Base-by-base conservation (phyloP, 2,113 vertebrate species). In the Lepus europaeus region DNA sequence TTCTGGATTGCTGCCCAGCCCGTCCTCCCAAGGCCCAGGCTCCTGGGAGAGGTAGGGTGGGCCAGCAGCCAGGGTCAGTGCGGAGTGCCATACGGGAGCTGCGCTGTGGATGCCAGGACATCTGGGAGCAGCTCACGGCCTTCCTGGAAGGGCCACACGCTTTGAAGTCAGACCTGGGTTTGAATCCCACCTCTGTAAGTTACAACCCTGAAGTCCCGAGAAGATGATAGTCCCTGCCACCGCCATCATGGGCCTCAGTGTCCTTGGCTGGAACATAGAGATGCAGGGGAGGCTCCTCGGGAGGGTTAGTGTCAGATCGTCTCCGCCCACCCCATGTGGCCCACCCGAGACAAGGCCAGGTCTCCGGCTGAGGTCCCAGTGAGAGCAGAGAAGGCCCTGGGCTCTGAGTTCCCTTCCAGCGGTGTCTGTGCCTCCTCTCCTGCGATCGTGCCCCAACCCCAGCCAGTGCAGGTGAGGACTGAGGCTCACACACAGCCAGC, bases 101-200 rank as follows among this genome's bases (percentile, higher is more conserved):
- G 1, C 9, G 0, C 33, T 2, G 7, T 20, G 31, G 74, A 56
- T 1, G 0, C 31, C 2, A 4, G 45, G 69, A 66, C 33, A 14
- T 13, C 45, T 31, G 39, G 73, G 29, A 72, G 27, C 29, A 4
- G 39, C 5, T 49, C 0, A 1, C 9, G 13, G 63, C 22, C 74
- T 82, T 74, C 51, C 61, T 66, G 80, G 49, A 49, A 91, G 1
- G 11, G 10, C 23, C 61, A 29, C 25, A 66, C 49, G 20, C 66
- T 90, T 68, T 29, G 27, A 91, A 89, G 39, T 73, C 69, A 79
- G 59, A 11, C 23, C 6, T 16, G 17, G 3, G 11, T 64, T 88
- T 77, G 91, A 80, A 78, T 53, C 84, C 36, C n/a, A 59, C n/a
- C 20, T 89, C 87, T 36, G 6, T 49, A 36, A n/a, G 69, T 33